Percentiles rank a stretch among this genome's conserved stretches.
These are phyloP conservation scores for Neolamprologus modestus DNA, from an alignment of 2,113 vertebrate species.

Conservation along the genomic window DNA sequence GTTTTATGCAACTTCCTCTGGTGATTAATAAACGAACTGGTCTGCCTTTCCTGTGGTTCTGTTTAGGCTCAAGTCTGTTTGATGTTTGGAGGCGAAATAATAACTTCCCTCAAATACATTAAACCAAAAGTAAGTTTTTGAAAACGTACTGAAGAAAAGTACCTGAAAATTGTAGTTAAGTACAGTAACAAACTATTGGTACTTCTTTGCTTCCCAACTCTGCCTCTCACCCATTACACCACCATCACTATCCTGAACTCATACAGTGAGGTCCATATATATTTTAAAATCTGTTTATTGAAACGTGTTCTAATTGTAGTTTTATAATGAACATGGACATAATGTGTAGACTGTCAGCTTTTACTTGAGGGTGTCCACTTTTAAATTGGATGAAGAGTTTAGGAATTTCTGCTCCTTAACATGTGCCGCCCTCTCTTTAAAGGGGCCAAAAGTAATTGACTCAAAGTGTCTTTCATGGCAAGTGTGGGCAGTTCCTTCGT, in stretches of 20 bases:
- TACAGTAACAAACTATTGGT: background rate
- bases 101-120: rapidly evolving
- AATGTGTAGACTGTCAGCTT: background rate
- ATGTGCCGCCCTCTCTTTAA: background rate
- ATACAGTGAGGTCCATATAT: background rate
- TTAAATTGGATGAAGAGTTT: background rate
- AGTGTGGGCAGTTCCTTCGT: background rate
- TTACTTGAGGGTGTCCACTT: background rate
- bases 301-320: background rate
- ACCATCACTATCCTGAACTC: background rate
- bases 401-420: background rate
- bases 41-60: background rate
- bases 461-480: background rate
- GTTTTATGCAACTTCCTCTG: background rate
- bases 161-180: rapidly evolving
- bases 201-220: background rate
- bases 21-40: background rate
- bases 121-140: background rate
- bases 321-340: background rate
- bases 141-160: background rate
- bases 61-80: background rate
- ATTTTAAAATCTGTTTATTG: background rate
- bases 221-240: background rate
- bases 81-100: background rate
- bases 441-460: background rate